These are phyloP conservation scores for Polydrusus pterygomalis DNA, from an alignment of 2,888 invertebrate genomes.

Conservation along the genomic window DNA sequence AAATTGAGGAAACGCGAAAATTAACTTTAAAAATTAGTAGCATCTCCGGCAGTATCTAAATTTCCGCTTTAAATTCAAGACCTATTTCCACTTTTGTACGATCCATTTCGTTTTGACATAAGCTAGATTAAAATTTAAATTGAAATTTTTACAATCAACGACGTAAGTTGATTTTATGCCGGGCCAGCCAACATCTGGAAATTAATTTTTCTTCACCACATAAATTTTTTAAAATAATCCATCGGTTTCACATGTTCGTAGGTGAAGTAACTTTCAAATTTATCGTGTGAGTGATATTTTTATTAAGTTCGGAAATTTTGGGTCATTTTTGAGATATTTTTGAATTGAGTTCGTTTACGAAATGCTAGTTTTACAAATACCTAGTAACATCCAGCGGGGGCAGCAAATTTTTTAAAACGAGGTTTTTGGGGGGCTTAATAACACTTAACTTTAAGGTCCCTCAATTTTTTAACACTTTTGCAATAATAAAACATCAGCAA, in stretches of 20 bases:
- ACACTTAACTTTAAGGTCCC: no score
- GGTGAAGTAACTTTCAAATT: no score
- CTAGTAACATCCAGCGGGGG: no score
- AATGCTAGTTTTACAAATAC: no score
- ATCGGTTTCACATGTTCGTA: no score
- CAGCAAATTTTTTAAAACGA: no score
- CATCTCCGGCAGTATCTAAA: slow-evolving; percentile 21
- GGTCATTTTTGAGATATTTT: no score
- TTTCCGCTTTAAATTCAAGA: slow-evolving; percentile 27
- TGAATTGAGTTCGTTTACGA: no score
- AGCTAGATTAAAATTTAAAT: slow-evolving; percentile 30
- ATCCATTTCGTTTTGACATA: slow-evolving; percentile 31
- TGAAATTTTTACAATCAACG: slow-evolving; percentile 32
- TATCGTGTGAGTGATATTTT: neutral
- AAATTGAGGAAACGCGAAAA: slow-evolving; percentile 1
- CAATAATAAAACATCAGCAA: no score
- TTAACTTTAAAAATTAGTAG: slow-evolving; percentile 26
- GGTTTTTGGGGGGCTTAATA: no score
- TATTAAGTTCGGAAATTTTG: neutral
- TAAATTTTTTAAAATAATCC: no score
- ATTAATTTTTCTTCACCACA: slow-evolving; percentile 5
- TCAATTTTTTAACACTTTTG: no score
- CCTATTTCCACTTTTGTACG: slow-evolving; percentile 16
- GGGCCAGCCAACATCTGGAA: slow-evolving; percentile 9
- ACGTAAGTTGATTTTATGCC: slow-evolving; percentile 4